A percentile compares a stretch with the other conserved stretches of the same genome.
Evolutionary conservation across 1,140 invertebrate genomes (phyloP).

Genomic region (Oryctes rhinoceros): DNA sequence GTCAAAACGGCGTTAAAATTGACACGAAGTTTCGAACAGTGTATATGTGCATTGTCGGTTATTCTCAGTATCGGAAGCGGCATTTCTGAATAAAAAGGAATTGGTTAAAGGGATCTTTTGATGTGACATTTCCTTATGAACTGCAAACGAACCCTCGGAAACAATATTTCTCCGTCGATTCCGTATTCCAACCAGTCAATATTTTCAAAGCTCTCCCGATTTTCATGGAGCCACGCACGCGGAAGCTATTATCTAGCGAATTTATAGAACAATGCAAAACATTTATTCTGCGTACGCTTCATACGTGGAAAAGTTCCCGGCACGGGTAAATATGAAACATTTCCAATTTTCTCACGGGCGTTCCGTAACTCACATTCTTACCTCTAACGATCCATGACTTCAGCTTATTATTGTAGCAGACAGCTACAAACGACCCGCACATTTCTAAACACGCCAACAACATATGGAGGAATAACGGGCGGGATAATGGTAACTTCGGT

Average conservation of each 20-base stretch:
- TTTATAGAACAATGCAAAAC: not conserved
- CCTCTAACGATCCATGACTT: slow-evolving; percentile 43
- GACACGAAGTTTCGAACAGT: no score
- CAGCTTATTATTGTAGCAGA: slow-evolving; percentile 46
- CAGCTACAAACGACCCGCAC: slow-evolving; percentile 46
- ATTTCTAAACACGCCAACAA: slow-evolving; percentile 10
- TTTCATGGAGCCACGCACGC: not conserved
- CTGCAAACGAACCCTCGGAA: no score
- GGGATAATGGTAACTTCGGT: not conserved
- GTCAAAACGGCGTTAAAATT: no score
- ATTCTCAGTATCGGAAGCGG: no score
- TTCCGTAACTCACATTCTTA: not conserved
- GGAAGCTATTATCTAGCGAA: not conserved
- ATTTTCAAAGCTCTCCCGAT: not conserved
- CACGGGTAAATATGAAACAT: slow-evolving; percentile 29
- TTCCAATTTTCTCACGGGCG: not conserved
- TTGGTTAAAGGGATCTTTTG: no score
- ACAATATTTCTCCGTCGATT: no score
- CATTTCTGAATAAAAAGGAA: no score
- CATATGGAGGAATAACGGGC: not conserved
- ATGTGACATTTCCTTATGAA: no score
- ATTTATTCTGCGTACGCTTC: not conserved
- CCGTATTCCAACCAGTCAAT: no score
- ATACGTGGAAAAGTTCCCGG: slow-evolving; percentile 17
- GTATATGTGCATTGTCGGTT: no score